phyloP scores from a whole-genome alignment of 2,797 vertebrate genomes.

The Furcifer pardalis region DNA sequence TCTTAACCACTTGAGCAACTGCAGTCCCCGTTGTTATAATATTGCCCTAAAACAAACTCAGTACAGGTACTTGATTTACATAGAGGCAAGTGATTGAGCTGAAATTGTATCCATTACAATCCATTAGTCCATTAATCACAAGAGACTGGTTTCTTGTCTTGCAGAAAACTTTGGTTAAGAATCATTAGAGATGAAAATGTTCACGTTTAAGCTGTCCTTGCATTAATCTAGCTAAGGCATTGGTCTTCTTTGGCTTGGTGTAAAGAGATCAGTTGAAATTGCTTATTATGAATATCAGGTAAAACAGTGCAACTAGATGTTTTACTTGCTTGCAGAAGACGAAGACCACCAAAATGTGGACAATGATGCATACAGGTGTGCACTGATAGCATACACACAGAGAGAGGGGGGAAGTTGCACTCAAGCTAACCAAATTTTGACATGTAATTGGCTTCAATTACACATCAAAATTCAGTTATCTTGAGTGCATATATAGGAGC shows the following conservation, averaged over 20 bases:
- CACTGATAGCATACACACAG: neutral
- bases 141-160: neutral
- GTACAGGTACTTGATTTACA: constrained; percentile 16
- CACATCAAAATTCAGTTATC: too few species aligned
- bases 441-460: neutral
- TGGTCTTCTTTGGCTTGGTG: neutral
- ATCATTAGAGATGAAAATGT: neutral
- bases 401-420: too few species aligned
- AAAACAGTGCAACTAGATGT: neutral
- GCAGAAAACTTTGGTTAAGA: neutral
- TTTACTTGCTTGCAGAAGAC: too few species aligned
- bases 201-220: neutral
- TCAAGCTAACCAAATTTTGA: too few species aligned
- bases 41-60: neutral
- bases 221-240: neutral
- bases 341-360: neutral
- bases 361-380: neutral
- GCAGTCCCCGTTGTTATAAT: neutral
- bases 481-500: too few species aligned
- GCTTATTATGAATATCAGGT: neutral
- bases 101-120: neutral
- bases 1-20: too few species aligned
- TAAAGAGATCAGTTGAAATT: neutral
- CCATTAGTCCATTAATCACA: constrained; percentile 16
- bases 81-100: neutral